These are phyloP conservation scores for Choloepus hoffmanni DNA, from an alignment of 2,113 vertebrate species.

Conservation along the genomic window DNA sequence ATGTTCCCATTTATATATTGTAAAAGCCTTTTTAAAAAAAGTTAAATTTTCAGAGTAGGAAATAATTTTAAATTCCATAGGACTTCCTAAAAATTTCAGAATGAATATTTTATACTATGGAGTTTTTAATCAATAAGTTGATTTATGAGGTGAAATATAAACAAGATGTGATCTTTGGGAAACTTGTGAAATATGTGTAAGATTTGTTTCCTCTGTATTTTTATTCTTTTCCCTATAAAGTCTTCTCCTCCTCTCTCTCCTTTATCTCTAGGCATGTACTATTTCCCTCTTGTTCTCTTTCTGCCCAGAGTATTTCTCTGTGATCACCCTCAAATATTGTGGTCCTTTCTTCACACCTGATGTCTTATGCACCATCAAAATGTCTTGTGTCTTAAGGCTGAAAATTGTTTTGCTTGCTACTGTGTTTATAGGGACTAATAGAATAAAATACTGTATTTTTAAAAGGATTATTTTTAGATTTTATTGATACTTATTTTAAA, in stretches of 20 bases:
- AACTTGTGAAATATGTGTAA: background rate
- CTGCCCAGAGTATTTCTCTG: background rate
- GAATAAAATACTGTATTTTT: no score
- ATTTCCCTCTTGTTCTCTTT: background rate
- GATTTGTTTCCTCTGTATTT: background rate
- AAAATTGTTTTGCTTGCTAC: background rate
- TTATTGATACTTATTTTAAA: background rate
- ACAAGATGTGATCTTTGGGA: background rate
- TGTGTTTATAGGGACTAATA: background rate
- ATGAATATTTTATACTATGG: background rate
- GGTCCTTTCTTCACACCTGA: background rate
- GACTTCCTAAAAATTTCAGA: background rate
- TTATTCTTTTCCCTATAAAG: background rate
- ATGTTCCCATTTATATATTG: background rate
- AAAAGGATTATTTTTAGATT: background rate
- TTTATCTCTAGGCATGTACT: background rate
- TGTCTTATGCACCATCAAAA: background rate
- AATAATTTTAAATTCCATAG: background rate
- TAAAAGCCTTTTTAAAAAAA: conserved; percentile 2
- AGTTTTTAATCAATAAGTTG: background rate
- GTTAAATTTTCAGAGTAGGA: conserved; percentile 1
- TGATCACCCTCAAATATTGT: background rate
- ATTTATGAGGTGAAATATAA: background rate
- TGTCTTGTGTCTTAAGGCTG: background rate
- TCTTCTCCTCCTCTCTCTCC: background rate